Conservation (phyloP, 2,113 vertebrate genomes). For the Mirza zaza region DNA sequence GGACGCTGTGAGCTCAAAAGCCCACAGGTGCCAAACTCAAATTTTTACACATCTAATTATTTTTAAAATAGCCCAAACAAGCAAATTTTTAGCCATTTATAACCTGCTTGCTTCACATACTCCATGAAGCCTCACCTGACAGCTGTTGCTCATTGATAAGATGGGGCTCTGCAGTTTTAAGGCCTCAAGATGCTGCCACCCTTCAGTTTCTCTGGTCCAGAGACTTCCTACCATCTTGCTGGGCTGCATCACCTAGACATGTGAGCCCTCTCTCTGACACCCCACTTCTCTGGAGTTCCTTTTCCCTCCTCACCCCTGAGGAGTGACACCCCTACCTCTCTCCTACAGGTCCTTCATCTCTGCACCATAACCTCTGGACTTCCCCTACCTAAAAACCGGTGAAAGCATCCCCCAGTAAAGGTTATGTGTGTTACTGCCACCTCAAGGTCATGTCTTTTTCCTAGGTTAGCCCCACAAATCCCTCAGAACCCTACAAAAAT, state of each 20-base stretch:
- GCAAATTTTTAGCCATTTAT: neutral
- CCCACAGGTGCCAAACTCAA: neutral
- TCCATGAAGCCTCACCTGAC: neutral
- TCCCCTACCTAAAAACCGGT: neutral
- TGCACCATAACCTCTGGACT: neutral
- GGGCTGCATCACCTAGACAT: neutral
- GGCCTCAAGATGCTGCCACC: accelerated
- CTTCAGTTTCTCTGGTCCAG: neutral
- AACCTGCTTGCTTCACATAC: neutral
- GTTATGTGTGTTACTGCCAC: neutral
- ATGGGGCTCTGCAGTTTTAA: neutral
- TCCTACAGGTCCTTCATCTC: accelerated
- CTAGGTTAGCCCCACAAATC: neutral
- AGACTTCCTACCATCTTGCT: neutral
- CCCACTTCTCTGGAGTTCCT: neutral
- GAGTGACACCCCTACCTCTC: too few species aligned
- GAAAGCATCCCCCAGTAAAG: neutral
- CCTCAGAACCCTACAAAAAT: neutral
- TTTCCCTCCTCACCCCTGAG: neutral
- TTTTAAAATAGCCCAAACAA: neutral
- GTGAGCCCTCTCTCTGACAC: too few species aligned
- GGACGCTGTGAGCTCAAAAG: neutral
- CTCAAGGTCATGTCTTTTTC: neutral
- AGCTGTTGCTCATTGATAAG: neutral
- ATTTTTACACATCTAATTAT: neutral